Evolutionary conservation across 2,797 vertebrate genomes (phyloP).

Genomic region (Limosa lapponica): DNA sequence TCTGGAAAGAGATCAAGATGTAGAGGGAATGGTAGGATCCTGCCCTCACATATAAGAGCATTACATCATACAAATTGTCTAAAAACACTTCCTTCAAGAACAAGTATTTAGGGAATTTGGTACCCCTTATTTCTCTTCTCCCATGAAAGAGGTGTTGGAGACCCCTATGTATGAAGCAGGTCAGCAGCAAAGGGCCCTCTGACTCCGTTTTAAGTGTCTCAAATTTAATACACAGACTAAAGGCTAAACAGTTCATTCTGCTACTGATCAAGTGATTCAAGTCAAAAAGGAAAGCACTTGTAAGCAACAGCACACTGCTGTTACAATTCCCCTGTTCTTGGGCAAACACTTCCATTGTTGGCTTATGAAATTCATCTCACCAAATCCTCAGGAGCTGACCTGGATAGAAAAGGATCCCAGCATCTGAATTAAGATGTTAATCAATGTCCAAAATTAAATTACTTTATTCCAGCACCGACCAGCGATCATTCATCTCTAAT

Average conservation of each 20-base stretch:
- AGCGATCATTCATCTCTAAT: conserved; percentile 11
- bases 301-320: not conserved
- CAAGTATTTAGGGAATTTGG: not conserved
- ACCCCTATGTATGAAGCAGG: not conserved
- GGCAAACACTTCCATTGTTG: conserved; percentile 15
- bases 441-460: conserved; percentile 52
- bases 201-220: not conserved
- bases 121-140: not conserved
- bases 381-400: conserved; percentile 20
- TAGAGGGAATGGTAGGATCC: not conserved
- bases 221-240: not conserved
- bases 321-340: not conserved
- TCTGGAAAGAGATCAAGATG: not conserved
- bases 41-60: not conserved
- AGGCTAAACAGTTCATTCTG: not conserved
- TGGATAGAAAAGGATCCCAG: conserved; percentile 49
- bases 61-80: not conserved
- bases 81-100: not conserved
- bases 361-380: conserved; percentile 45
- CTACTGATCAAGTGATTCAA: not conserved
- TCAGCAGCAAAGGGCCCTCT: not conserved
- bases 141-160: not conserved
- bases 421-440: conserved; percentile 52
- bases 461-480: conserved; percentile 20
- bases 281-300: not conserved